phyloP scores from a whole-genome alignment of 2,113 vertebrate genomes.

The Eurystomus gularis region DNA sequence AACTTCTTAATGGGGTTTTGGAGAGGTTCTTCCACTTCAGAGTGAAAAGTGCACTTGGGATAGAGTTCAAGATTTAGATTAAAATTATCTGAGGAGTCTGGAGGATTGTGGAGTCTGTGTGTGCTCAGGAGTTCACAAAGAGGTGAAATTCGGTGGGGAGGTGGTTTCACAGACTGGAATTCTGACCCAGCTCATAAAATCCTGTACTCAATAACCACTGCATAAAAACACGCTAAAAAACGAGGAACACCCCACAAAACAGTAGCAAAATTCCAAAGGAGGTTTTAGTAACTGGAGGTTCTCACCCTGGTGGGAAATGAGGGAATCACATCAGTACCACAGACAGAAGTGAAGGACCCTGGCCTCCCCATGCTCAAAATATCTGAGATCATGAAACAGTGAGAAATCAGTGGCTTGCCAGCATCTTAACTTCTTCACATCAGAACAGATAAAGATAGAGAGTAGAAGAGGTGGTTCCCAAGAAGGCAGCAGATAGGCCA shows the following conservation, averaged over 20 bases:
- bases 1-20: background rate
- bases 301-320: background rate
- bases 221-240: background rate
- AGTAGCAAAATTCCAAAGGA: background rate
- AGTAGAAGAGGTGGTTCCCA: background rate
- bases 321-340: background rate
- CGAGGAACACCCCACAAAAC: background rate
- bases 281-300: background rate
- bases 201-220: background rate
- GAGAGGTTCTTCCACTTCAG: background rate
- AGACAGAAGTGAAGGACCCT: background rate
- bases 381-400: background rate
- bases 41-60: background rate
- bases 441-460: background rate
- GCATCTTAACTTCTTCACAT: background rate
- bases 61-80: background rate
- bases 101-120: background rate
- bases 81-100: background rate
- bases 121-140: background rate
- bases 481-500: background rate
- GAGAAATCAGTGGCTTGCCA: background rate
- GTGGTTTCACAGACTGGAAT: background rate
- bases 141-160: background rate
- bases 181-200: background rate
- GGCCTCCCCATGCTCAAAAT: background rate